These are phyloP conservation scores for Euphydryas editha DNA, from an alignment of 2,888 invertebrate species.

Conservation along the genomic window DNA sequence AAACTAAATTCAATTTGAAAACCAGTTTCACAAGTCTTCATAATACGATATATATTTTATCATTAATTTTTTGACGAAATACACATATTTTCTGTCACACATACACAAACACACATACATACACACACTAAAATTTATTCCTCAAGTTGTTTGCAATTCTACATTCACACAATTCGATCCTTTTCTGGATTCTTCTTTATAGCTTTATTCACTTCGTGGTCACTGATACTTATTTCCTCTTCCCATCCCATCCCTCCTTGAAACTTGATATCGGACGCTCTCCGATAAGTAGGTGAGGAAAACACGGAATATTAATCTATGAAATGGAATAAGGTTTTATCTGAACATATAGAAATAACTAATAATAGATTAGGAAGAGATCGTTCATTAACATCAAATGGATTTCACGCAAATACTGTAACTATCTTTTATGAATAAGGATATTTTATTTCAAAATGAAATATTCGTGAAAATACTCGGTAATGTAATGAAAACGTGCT, in stretches of 20 bases:
- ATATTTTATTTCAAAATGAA: background rate
- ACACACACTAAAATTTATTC: too few relatives aligned
- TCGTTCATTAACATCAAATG: conserved; percentile 18
- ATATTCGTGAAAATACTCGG: too few relatives aligned
- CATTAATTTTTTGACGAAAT: too few relatives aligned
- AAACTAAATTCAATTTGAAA: too few relatives aligned
- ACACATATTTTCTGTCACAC: too few relatives aligned
- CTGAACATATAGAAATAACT: conserved; percentile 23
- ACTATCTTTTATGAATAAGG: background rate
- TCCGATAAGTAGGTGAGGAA: conserved; percentile 18
- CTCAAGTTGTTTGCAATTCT: too few relatives aligned
- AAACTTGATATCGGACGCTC: conserved; percentile 29
- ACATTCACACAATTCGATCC: too few relatives aligned
- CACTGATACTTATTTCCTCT: conserved; percentile 9
- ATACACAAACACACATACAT: too few relatives aligned
- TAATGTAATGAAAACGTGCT: too few relatives aligned
- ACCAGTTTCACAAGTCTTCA: too few relatives aligned
- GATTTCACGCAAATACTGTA: background rate
- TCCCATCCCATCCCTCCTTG: conserved; percentile 24
- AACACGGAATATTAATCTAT: conserved; percentile 36
- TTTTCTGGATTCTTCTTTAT: background rate
- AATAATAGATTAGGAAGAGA: conserved; percentile 25
- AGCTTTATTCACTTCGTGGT: conserved; percentile 6
- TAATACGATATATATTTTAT: too few relatives aligned
- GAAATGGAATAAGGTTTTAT: conserved; percentile 30